These are phyloP conservation scores for Peromyscus leucopus DNA, from an alignment of 2,113 vertebrate genomes.

Conservation along the genomic window DNA sequence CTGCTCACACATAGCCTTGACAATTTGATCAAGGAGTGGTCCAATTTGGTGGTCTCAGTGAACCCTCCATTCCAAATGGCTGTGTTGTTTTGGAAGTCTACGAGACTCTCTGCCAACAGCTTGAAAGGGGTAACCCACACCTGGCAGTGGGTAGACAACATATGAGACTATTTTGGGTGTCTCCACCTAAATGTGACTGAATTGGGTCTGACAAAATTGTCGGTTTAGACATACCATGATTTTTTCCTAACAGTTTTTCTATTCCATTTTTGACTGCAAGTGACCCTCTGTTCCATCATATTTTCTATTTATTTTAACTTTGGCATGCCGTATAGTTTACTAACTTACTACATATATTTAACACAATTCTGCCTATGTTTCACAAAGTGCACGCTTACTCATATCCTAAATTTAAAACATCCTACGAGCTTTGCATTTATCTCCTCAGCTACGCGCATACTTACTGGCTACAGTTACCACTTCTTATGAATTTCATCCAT, in stretches of 20 bases:
- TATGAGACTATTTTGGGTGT: background rate
- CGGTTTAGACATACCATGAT: background rate
- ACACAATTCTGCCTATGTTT: slow-evolving; percentile 70
- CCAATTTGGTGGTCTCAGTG: background rate
- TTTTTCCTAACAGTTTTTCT: slow-evolving; percentile 40
- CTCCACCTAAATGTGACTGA: background rate
- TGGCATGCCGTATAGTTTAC: slow-evolving; percentile 66
- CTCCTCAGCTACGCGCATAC: slow-evolving; percentile 30
- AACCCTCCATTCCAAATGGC: too few species aligned
- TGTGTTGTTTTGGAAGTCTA: background rate
- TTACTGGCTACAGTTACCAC: slow-evolving; percentile 33
- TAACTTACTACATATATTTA: slow-evolving; percentile 71
- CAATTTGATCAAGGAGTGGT: background rate
- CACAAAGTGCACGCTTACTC: slow-evolving; percentile 67
- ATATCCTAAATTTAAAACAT: slow-evolving; percentile 74
- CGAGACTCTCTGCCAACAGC: background rate
- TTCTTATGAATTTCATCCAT: slow-evolving; percentile 52
- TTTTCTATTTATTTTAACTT: slow-evolving; percentile 71
- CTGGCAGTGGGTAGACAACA: background rate
- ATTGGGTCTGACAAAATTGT: slow-evolving; percentile 9
- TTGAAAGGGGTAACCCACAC: background rate
- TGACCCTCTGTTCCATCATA: slow-evolving; percentile 18
- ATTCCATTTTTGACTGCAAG: slow-evolving; percentile 16
- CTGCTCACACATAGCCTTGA: too few species aligned
- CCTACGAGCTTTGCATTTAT: slow-evolving; percentile 49